Conservation (phyloP, 2,113 vertebrate genomes). For the Acanthisitta chloris region DNA sequence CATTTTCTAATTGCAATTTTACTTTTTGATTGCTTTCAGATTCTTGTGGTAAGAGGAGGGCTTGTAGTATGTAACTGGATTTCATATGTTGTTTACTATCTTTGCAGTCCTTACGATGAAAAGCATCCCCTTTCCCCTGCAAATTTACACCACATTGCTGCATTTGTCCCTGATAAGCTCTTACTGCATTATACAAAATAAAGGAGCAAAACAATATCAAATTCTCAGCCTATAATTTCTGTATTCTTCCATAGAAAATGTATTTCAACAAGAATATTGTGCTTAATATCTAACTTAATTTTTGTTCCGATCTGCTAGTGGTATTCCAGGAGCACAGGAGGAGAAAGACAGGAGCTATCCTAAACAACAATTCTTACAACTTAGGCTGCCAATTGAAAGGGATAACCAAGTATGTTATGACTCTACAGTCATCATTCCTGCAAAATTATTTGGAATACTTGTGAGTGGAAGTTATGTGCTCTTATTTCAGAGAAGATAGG, state of each 20-base stretch:
- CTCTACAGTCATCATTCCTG: not conserved
- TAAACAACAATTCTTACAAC: not conserved
- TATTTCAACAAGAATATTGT: not conserved
- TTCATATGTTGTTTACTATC: not conserved
- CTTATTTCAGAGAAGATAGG: not conserved
- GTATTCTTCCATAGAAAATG: not conserved
- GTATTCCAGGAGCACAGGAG: not conserved
- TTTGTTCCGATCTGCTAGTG: not conserved
- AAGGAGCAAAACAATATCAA: not conserved
- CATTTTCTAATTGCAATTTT: not conserved
- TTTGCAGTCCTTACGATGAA: not conserved
- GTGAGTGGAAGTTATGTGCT: not conserved
- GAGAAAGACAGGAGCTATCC: not conserved
- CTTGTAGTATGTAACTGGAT: not conserved
- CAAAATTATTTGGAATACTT: not conserved
- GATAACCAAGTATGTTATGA: not conserved
- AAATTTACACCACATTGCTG: not conserved
- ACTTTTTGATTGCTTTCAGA: not conserved
- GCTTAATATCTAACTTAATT: not conserved
- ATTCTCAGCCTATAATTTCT: not conserved
- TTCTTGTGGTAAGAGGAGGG: not conserved
- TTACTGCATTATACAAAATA: not conserved
- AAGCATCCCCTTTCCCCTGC: not conserved
- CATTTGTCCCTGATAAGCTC: not conserved
- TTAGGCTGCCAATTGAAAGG: not conserved